A percentile compares a stretch with the other conserved stretches of the same genome.
Conservation (phyloP, 2,113 vertebrate species). For the Malaclemys terrapin region DNA sequence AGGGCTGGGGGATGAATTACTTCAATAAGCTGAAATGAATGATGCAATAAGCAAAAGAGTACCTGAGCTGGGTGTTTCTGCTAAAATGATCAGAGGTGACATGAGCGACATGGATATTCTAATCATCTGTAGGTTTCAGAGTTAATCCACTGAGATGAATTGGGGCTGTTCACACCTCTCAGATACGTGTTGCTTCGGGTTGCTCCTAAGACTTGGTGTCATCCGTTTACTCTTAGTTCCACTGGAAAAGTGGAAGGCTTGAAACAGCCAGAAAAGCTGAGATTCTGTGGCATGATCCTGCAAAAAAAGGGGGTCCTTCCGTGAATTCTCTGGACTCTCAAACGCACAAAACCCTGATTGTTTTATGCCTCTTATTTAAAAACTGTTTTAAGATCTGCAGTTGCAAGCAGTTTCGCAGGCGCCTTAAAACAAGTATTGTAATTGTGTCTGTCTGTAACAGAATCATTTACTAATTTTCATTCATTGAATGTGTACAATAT, state of each 20-base stretch:
- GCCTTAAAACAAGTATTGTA: neutral
- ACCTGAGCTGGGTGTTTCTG: neutral
- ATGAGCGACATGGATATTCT: neutral
- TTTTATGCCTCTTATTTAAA: neutral
- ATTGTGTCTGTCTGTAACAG: neutral
- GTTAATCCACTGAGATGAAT: fast-evolving
- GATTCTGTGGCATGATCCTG: neutral
- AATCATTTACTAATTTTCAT: neutral
- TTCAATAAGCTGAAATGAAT: too few species aligned
- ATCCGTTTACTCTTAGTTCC: neutral
- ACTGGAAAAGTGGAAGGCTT: neutral
- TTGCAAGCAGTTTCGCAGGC: neutral
- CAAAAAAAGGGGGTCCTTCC: neutral
- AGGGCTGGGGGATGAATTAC: neutral
- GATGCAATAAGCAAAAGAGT: neutral
- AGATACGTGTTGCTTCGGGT: neutral
- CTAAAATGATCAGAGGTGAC: neutral
- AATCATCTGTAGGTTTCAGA: neutral
- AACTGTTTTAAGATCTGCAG: neutral
- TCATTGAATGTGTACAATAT: neutral
- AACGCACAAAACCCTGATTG: neutral
- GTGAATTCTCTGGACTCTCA: neutral
- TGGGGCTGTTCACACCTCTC: fast-evolving
- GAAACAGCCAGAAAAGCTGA: neutral
- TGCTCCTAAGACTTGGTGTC: too few species aligned